These are phyloP conservation scores for Galaxea fascicularis DNA, from an alignment of 92 coral and sea anemone species.

Conservation along the genomic window DNA sequence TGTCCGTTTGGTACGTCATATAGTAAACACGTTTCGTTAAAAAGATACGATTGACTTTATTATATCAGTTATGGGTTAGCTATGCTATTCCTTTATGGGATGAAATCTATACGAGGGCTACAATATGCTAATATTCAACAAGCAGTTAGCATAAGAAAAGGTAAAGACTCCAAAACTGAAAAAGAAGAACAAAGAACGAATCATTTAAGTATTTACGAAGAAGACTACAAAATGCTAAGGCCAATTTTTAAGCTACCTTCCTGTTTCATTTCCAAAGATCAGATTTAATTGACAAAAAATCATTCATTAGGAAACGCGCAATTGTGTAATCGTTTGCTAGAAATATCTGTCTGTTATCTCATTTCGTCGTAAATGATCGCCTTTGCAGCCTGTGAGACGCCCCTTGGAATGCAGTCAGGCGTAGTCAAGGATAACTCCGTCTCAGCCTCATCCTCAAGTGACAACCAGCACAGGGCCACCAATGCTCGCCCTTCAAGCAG, in stretches of 20 bases:
- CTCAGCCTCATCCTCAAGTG: constrained; percentile 61
- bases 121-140: too few species aligned
- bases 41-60: background rate
- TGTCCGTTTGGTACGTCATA: constrained; percentile 75
- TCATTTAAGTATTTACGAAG: too few species aligned
- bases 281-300: too few species aligned
- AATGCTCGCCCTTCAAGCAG: constrained; percentile 57
- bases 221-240: too few species aligned
- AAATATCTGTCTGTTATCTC: background rate
- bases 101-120: too few species aligned
- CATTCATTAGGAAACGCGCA: too few species aligned
- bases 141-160: too few species aligned
- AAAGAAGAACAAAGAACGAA: too few species aligned
- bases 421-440: constrained; percentile 36
- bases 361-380: background rate
- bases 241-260: too few species aligned
- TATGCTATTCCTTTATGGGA: too few species aligned
- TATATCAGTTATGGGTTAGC: background rate
- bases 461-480: constrained; percentile 32
- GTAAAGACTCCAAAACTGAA: too few species aligned
- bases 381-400: constrained; percentile 62
- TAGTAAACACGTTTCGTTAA: background rate
- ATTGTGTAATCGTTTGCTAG: background rate
- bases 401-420: constrained; percentile 69
- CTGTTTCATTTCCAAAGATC: too few species aligned